Evolutionary conservation across 2,888 invertebrate genomes (phyloP), one percentile per base, ranked within the genome.

Genomic region (Hydraecia micacea): DNA sequence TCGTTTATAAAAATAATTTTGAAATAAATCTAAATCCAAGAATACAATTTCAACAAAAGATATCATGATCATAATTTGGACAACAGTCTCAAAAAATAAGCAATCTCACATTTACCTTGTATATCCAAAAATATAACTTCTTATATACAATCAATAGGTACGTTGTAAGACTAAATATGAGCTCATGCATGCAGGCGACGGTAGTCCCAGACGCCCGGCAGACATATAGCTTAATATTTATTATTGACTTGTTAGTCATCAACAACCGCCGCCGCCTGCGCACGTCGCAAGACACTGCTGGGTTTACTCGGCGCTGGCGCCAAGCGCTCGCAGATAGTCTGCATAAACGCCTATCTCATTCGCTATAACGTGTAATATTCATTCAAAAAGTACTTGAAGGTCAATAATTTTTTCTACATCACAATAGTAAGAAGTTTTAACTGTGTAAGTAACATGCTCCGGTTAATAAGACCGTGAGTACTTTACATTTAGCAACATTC

Each of bases 21-120:
- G 95, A 94, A 92, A 93, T 93, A 93, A 88, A 92, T 91, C 90
- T 91, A 88, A 86, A 86, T 90, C 91, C 89, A 89, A 87, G 89
- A 93, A 93, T 93, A 93, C 91, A 93, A 92, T 92, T 93, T 92
- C 88, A 94, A 95, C 93, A 94, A 92, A 95, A 93, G 87, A 91
- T 91, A 90, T 91, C 93, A 93, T 92, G 93, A 94, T 93, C 91
- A 92, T 89, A 93, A 94, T 95, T 95, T 95, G 93, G 95, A 95
- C 94, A 96, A 96, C 95, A 96, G 95, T 96, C 95, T 96, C 95
- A 95, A 96, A 96, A 96, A 96, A 95, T 96, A 96, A 94, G 91
- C 91, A 91, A 91, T 93, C 92, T 92, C 91, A 92, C 91, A 91
- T 92, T 92, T 90, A 89, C 92, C 89, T 93, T 91, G 91, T 93